Evolutionary conservation across 1,140 invertebrate species (phyloP), one percentile per base, ranked within the genome.

Genomic region (Cotesia chilonis): DNA sequence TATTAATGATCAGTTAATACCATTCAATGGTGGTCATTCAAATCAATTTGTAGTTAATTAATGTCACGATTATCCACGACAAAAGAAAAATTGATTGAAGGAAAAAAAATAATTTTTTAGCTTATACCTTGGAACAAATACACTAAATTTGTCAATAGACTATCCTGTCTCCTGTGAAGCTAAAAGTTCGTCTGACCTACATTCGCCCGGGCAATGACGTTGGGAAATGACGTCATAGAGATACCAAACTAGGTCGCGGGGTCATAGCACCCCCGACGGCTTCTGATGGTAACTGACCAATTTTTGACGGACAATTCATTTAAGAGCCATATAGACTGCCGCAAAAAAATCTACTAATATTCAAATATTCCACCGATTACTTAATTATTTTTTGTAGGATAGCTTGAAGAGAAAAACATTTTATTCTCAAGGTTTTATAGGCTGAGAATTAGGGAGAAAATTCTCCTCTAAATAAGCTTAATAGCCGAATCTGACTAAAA

Each of bases 171-270:
- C 74, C 52, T 72, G 66, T 71, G 68, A 73, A 73, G 76, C 74
- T 77, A 76, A 73, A 68, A 76, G 74, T 81, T 67, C 68, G 78
- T 54, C 61, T 72, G 81, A 83, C 81, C 81, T 76, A 82, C 73
- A 80, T 83, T 81, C 67, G 75, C 80, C 80, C 80, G 81, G 81
- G 81, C 81, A 83, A 82, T 83, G 81, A 83, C 80, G 81, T 83
- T 74, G 78, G 66, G n/a, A 52, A 36, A 75, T 83, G 81, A 83
- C 80, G 80, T 83, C 80, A 83, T 71, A 47, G 75, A 36, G 75
- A 75, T 52, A 67, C 68, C 28, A 74, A 83, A 82, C 65, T 82
- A 28, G 81, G 80, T 77, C 80, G 77, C 52, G 76, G 68, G 81
- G 80, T 82, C 79, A 77, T 76, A 83, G 77, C 76, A 82, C 77